A percentile compares a stretch with the other conserved stretches of the same genome.
Evolutionary conservation across 2,797 vertebrate genomes (phyloP).

Genomic region (Notamacropus eugenii): DNA sequence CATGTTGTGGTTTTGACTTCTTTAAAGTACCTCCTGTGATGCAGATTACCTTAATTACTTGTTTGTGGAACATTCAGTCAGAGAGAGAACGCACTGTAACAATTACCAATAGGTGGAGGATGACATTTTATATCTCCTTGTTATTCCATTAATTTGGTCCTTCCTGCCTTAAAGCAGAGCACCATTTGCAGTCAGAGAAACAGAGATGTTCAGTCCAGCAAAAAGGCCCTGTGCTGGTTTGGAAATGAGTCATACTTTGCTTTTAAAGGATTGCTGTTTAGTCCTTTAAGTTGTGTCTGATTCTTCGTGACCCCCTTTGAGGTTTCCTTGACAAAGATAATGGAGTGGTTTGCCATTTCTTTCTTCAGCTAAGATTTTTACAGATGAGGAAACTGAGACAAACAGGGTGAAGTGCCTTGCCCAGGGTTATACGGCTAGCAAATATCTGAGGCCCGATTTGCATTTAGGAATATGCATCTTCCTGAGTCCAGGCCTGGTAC

Average conservation of each 20-base stretch:
- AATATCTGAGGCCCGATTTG: neutral
- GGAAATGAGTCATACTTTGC: slow-evolving; percentile 16
- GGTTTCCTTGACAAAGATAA: neutral
- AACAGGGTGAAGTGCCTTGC: neutral
- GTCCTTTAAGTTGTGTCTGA: neutral
- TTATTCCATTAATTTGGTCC: slow-evolving; percentile 71
- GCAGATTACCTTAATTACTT: slow-evolving; percentile 79
- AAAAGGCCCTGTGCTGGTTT: neutral
- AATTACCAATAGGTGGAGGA: slow-evolving; percentile 68
- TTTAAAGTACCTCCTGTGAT: slow-evolving; percentile 73
- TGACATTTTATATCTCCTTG: slow-evolving; percentile 60
- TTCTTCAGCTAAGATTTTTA: neutral
- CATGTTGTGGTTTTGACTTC: slow-evolving; percentile 73
- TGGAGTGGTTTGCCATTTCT: neutral
- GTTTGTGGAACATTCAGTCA: slow-evolving; percentile 79
- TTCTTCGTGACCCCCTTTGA: neutral
- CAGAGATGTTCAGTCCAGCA: slow-evolving; percentile 48
- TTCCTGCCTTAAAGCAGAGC: slow-evolving; percentile 57
- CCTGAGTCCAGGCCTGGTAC: neutral
- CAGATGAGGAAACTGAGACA: neutral
- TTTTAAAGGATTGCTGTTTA: neutral
- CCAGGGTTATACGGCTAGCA: too few species aligned
- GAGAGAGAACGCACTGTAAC: slow-evolving; percentile 69
- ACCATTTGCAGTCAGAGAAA: slow-evolving; percentile 32
- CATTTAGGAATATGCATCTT: neutral